phyloP scores from a whole-genome alignment of 2,797 vertebrate genomes.

The Peromyscus eremicus region DNA sequence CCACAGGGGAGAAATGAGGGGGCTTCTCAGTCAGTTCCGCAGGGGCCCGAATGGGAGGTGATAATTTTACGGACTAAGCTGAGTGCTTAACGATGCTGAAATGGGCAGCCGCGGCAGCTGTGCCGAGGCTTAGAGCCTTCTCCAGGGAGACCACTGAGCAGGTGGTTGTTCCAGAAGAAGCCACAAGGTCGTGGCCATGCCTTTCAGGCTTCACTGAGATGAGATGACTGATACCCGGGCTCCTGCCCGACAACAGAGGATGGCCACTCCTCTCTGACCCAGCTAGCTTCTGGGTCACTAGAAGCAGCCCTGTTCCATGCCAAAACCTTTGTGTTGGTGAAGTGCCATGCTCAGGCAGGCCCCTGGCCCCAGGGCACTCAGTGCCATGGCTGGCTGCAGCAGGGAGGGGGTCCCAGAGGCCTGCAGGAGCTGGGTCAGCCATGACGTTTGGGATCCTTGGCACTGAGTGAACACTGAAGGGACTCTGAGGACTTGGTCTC shows the following conservation, averaged over 20 bases:
- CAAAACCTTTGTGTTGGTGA: fast-evolving
- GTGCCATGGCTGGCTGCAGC: background rate
- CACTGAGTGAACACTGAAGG: background rate
- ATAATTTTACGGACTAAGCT: background rate
- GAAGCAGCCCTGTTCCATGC: background rate
- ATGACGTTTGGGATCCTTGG: background rate
- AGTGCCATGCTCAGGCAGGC: background rate
- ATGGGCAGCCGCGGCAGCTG: background rate
- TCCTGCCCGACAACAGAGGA: background rate
- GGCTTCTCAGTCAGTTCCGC: background rate
- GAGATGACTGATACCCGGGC: background rate
- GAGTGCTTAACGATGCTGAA: too few relatives aligned
- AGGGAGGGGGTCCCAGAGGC: background rate
- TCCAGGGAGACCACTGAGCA: background rate
- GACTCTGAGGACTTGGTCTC: fast-evolving
- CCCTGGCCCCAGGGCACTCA: background rate
- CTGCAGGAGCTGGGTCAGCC: background rate
- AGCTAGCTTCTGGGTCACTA: background rate
- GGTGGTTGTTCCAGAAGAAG: background rate
- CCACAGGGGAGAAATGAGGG: background rate
- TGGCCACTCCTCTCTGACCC: background rate
- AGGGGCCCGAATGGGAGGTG: background rate
- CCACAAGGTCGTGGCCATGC: background rate
- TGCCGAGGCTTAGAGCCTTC: background rate
- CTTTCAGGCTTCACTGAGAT: background rate